A percentile compares a stretch with the other conserved stretches of the same genome.
Evolutionary conservation across 2,888 invertebrate genomes (phyloP).

Genomic region (Drosophila formosana): DNA sequence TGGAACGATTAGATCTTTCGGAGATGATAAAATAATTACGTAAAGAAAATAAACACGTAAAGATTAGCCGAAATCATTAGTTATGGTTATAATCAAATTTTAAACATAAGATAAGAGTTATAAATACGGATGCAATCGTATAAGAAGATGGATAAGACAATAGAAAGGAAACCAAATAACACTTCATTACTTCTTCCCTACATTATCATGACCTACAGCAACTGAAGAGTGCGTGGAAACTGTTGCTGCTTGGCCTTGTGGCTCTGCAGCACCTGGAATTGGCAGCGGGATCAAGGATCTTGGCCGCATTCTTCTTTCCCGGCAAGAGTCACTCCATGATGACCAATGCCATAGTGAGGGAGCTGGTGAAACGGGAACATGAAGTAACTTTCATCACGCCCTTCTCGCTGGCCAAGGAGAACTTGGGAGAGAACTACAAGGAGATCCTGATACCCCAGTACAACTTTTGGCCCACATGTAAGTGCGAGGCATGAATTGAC

Average conservation of each 20-base stretch:
- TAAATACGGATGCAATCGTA: neutral
- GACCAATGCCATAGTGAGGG: constrained; percentile 83
- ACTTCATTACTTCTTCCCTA: neutral
- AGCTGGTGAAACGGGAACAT: constrained; percentile 85
- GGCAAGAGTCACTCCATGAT: constrained; percentile 85
- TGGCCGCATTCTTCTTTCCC: constrained; percentile 84
- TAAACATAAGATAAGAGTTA: too few species aligned
- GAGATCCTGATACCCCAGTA: constrained; percentile 73
- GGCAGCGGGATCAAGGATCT: constrained; percentile 77
- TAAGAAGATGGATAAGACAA: neutral
- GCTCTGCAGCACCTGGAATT: constrained; percentile 56
- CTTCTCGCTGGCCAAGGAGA: constrained; percentile 67
- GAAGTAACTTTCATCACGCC: constrained; percentile 80
- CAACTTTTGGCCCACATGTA: constrained; percentile 70
- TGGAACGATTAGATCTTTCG: neutral
- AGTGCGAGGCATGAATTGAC: neutral
- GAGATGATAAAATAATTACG: neutral
- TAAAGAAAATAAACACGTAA: neutral
- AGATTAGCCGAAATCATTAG: too few species aligned
- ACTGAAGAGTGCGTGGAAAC: constrained; percentile 4
- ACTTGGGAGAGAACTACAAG: constrained; percentile 72
- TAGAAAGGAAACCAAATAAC: neutral
- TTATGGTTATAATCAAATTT: too few species aligned
- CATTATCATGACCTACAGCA: constrained; percentile 35
- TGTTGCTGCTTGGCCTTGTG: constrained; percentile 48